Conservation (phyloP, 2,797 vertebrate genomes). For the Hydrocynus forskahlii region DNA sequence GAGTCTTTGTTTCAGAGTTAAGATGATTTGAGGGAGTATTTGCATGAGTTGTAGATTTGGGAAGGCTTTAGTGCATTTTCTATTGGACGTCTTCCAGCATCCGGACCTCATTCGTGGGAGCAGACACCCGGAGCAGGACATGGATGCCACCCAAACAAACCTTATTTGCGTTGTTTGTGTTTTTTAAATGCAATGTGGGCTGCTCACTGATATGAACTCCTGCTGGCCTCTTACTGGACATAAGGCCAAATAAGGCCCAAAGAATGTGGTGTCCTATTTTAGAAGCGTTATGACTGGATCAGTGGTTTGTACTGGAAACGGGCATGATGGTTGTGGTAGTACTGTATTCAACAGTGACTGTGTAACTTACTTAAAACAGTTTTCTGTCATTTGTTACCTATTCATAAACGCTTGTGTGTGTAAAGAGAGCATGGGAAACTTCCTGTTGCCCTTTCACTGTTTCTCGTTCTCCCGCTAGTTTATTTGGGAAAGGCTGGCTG, state of each 20-base stretch:
- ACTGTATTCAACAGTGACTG: not conserved
- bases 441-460: constrained; percentile 51
- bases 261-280: constrained; percentile 41
- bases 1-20: constrained; percentile 32
- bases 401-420: constrained; percentile 57
- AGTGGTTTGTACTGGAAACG: constrained; percentile 9
- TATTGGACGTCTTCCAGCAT: constrained; percentile 47
- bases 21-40: constrained; percentile 4
- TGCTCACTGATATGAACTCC: constrained; percentile 42
- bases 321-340: not conserved
- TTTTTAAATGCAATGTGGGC: constrained; percentile 49
- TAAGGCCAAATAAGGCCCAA: constrained; percentile 42
- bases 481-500: constrained; percentile 47
- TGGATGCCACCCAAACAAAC: constrained; percentile 53
- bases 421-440: constrained; percentile 52
- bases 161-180: constrained; percentile 50
- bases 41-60: constrained; percentile 26
- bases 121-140: constrained; percentile 24
- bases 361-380: not conserved
- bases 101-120: constrained; percentile 34
- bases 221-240: not conserved
- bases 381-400: constrained; percentile 52
- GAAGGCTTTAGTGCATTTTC: constrained; percentile 31
- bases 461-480: constrained; percentile 52
- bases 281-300: constrained; percentile 33